These are phyloP conservation scores for Ceramica pisi DNA, from an alignment of 2,888 invertebrate genomes.

Conservation along the genomic window DNA sequence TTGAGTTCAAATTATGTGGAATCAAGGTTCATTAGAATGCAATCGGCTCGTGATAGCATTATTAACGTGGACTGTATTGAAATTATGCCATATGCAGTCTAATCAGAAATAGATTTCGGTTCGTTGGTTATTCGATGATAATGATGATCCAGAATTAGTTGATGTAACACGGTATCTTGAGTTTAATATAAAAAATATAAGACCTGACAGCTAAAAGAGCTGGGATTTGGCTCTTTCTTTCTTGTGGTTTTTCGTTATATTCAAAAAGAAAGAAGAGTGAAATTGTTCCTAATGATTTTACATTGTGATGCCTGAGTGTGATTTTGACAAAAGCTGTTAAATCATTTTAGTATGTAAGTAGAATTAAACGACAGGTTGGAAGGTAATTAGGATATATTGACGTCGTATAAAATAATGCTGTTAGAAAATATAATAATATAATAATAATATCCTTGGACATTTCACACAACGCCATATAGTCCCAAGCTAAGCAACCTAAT, in stretches of 20 bases:
- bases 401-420: background rate
- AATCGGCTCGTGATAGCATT: constrained; percentile 35
- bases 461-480: too few relatives aligned
- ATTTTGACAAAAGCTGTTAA: too few relatives aligned
- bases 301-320: too few relatives aligned
- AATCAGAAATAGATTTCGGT: constrained; percentile 13
- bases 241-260: too few relatives aligned
- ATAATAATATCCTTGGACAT: too few relatives aligned
- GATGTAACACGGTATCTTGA: background rate
- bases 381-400: background rate
- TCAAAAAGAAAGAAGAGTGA: too few relatives aligned
- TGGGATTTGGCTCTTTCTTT: too few relatives aligned
- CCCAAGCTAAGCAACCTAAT: too few relatives aligned
- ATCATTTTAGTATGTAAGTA: too few relatives aligned
- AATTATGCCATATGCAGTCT: background rate
- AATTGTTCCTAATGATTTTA: too few relatives aligned
- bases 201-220: background rate
- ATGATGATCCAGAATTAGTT: background rate
- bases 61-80: constrained; percentile 7
- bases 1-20: constrained; percentile 21
- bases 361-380: too few relatives aligned
- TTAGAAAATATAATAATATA: too few relatives aligned
- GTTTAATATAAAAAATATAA: background rate
- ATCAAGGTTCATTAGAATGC: constrained; percentile 39
- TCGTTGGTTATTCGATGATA: background rate